Percentiles rank a stretch among this genome's conserved stretches.
Evolutionary conservation across 2,888 invertebrate species (phyloP).

Genomic region (Sisyra nigra): DNA sequence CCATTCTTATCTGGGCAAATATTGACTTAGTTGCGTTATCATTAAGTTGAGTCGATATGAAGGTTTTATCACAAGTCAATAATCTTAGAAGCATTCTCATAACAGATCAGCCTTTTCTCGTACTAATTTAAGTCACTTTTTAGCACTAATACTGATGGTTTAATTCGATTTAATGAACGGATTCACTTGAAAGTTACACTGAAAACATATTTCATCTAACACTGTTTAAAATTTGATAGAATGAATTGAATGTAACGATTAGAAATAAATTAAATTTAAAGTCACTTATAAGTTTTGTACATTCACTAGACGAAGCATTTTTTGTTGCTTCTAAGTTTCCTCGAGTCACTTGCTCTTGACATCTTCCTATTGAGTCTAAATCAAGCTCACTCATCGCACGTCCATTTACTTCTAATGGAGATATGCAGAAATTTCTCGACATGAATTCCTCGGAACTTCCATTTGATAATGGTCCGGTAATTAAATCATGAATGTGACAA

Average conservation of each 20-base stretch:
- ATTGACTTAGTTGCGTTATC: too few relatives aligned
- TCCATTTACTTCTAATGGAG: conserved; percentile 69
- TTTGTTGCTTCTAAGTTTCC: conserved; percentile 43
- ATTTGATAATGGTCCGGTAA: conserved; percentile 59
- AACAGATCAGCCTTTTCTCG: too few relatives aligned
- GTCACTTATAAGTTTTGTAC: too few relatives aligned
- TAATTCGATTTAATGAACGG: too few relatives aligned
- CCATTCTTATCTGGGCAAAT: too few relatives aligned
- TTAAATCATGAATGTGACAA: conserved; percentile 62
- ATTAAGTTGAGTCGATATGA: too few relatives aligned
- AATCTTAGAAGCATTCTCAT: too few relatives aligned
- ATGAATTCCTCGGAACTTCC: conserved; percentile 48
- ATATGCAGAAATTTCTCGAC: conserved; percentile 69
- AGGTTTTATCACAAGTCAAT: too few relatives aligned
- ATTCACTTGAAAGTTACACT: not conserved
- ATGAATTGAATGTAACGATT: too few relatives aligned
- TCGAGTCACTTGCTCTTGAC: conserved; percentile 48
- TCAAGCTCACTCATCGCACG: conserved; percentile 53
- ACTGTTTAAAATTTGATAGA: too few relatives aligned
- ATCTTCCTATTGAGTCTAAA: conserved; percentile 45
- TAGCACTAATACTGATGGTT: too few relatives aligned
- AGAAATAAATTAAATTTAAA: too few relatives aligned
- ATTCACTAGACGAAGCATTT: conserved; percentile 10
- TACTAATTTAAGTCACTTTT: not conserved
- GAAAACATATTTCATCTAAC: not conserved